Conservation (phyloP, 2,797 vertebrate species). For the Notamacropus eugenii region DNA sequence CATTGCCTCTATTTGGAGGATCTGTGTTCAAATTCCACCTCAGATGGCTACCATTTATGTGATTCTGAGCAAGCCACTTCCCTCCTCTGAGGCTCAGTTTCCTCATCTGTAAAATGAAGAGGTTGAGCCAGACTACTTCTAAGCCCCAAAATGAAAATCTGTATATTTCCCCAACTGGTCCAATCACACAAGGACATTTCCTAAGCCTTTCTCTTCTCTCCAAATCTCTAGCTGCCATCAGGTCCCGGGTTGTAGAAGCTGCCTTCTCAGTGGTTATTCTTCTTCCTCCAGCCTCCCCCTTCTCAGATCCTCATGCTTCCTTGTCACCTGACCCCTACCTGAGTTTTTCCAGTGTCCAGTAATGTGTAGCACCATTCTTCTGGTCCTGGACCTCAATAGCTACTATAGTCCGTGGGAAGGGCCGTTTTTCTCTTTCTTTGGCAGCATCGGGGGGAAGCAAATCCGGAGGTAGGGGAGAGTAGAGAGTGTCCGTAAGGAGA, state of each 20-base stretch:
- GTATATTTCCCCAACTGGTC: not conserved
- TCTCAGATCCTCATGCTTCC: not conserved
- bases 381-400: conserved; percentile 98
- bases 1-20: not conserved
- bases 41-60: not conserved
- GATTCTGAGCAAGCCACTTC: not conserved
- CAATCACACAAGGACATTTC: not conserved
- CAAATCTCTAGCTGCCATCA: not conserved
- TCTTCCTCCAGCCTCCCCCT: not conserved
- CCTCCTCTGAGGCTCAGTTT: too few species aligned
- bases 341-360: conserved; percentile 98
- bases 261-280: not conserved
- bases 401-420: conserved; percentile 96
- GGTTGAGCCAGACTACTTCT: not conserved
- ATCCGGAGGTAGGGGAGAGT: conserved; percentile 96
- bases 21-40: not conserved
- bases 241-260: not conserved
- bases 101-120: not conserved
- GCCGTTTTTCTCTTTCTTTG: conserved; percentile 92
- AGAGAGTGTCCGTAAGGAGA: conserved; percentile 96
- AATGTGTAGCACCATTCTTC: conserved; percentile 98
- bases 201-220: not conserved
- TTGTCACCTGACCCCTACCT: conserved; percentile 83
- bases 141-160: not conserved
- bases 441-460: conserved; percentile 91